Percentiles rank a stretch among this genome's conserved stretches.
Evolutionary conservation across 92 coral and sea anemone genomes (phyloP).

Genomic region (Palythoa caribaeorum): DNA sequence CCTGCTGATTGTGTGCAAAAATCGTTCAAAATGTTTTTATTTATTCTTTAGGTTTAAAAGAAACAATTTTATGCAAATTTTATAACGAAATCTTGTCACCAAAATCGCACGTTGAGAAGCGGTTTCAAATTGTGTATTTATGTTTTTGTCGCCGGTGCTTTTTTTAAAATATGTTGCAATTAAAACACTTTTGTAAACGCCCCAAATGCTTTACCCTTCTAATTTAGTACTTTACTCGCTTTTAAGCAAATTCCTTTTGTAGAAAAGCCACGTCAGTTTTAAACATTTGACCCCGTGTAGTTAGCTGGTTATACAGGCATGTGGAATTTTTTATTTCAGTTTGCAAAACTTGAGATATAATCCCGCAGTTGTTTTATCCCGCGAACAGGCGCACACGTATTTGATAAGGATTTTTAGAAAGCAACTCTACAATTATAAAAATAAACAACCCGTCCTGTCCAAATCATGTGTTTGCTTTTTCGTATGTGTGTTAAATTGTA

Average conservation of each 20-base stretch:
- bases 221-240: neutral
- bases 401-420: neutral
- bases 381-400: neutral
- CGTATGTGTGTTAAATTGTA: conserved; percentile 8
- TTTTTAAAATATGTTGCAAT: neutral
- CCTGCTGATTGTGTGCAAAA: conserved; percentile 44
- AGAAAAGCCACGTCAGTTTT: conserved; percentile 37
- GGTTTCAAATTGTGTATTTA: neutral
- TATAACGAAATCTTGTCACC: conserved; percentile 9
- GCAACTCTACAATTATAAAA: neutral
- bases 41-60: neutral
- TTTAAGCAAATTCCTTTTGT: conserved; percentile 8
- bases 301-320: conserved; percentile 32
- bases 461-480: conserved; percentile 8
- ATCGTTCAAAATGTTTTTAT: conserved; percentile 45
- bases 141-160: neutral
- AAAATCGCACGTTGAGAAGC: conserved; percentile 7
- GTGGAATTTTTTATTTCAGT: conserved; percentile 34
- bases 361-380: neutral
- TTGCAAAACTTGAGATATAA: neutral
- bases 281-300: conserved; percentile 1
- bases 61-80: conserved; percentile 37
- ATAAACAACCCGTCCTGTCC: conserved; percentile 17
- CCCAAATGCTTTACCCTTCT: neutral
- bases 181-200: neutral